Evolutionary conservation across 2,797 vertebrate species (phyloP).

Genomic region (Glyptemys insculpta): DNA sequence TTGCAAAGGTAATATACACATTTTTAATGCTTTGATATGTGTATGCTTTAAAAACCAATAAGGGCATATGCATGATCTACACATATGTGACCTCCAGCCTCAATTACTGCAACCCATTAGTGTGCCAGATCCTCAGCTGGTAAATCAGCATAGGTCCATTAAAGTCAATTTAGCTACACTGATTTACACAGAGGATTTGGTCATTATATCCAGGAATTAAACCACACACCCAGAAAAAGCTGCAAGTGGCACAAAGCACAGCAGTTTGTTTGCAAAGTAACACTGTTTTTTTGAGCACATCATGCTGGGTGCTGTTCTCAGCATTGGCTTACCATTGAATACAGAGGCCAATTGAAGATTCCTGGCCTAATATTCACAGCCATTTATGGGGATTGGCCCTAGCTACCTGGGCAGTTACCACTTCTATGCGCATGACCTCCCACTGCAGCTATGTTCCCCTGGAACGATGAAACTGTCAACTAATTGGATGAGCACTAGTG

Average conservation of each 20-base stretch:
- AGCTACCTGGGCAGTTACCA: neutral
- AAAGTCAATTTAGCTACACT: neutral
- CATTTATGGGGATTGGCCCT: neutral
- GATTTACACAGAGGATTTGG: neutral
- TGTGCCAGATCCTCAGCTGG: neutral
- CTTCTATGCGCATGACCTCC: neutral
- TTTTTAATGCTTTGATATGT: neutral
- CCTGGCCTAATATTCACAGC: neutral
- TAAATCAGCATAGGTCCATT: neutral
- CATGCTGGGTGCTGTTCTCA: neutral
- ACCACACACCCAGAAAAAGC: neutral
- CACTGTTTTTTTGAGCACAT: neutral
- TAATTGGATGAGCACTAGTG: neutral
- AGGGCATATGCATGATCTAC: neutral
- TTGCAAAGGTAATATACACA: neutral
- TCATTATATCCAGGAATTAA: neutral
- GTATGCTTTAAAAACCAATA: neutral
- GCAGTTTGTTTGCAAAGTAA: neutral
- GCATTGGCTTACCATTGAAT: neutral
- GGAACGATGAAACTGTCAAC: neutral
- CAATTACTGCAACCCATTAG: neutral
- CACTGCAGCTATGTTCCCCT: neutral
- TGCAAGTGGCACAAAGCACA: neutral
- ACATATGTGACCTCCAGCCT: neutral
- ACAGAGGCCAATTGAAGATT: neutral